Evolutionary conservation across 2,888 invertebrate species (phyloP), one percentile per base, ranked within the genome.

Genomic region (Lasioglossum malachurum): DNA sequence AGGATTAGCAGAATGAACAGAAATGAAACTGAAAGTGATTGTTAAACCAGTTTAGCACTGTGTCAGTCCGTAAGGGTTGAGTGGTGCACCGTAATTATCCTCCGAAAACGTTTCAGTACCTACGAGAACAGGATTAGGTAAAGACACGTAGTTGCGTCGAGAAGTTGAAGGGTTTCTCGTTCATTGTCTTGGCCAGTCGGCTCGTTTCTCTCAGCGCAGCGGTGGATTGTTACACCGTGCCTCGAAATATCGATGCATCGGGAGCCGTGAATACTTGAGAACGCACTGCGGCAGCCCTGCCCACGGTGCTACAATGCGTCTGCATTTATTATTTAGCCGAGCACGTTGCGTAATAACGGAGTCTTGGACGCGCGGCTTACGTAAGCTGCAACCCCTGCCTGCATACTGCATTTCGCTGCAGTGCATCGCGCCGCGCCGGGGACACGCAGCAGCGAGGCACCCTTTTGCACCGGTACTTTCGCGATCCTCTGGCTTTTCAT

Each of bases 251-350:
- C 83, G 83, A 83, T 83, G 71, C 71, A 64, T 75, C 83, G 46
- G 82, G 27, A 44, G 72, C 57, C 71, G 71, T 72, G 67, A 86
- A 85, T 78, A 84, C 80, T 78, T 81, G 38, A 72, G 35, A 78
- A 73, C 57, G 7, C 19, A 7, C 1, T 5, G 49, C 31, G n/a
- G 38, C 5, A 38, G 67, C 57, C 27, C 38, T 31, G 41, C 38
- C 38, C 71, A 2, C 41, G 57, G 49, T 64, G 69, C 78, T 72
- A 78, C 69, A 75, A 83, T 77, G 67, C 67, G 80, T 76, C 76
- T 75, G 75, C 49, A 69, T 86, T 85, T 78, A 86, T 87, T 87
- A 85, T 85, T 86, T 77, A 85, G 31, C 49, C 23, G 8, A 75
- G 69, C 75, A 57, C 75, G 53, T 86, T 81, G 84, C 84, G 75